These are phyloP conservation scores for Lasioglossum vierecki DNA, from an alignment of 2,888 invertebrate genomes.

Conservation along the genomic window DNA sequence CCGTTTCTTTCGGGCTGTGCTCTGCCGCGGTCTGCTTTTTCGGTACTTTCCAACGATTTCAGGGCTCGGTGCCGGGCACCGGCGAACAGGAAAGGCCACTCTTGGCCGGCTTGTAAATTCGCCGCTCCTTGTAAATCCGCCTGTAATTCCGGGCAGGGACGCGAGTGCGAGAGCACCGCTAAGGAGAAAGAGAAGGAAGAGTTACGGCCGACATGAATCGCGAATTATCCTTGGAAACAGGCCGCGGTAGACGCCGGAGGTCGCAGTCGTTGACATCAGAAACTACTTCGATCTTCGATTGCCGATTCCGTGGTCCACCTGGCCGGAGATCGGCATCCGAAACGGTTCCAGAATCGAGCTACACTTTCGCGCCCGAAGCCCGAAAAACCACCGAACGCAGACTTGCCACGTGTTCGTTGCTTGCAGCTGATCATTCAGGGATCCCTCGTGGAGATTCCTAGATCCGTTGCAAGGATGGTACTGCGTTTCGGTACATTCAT, in stretches of 20 bases:
- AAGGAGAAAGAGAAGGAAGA: conserved; percentile 72
- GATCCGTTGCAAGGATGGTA: neutral
- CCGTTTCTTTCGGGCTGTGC: conserved; percentile 58
- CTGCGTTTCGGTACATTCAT: no score
- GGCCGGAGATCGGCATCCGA: conserved; percentile 55
- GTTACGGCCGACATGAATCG: conserved; percentile 82
- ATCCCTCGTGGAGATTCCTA: neutral
- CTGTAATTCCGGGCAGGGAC: conserved; percentile 79
- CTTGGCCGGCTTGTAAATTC: conserved; percentile 81
- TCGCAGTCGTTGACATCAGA: conserved; percentile 80
- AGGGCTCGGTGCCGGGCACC: conserved; percentile 66
- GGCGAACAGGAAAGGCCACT: conserved; percentile 82
- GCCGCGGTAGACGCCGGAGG: conserved; percentile 73
- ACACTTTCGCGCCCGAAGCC: conserved; percentile 27
- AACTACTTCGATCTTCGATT: conserved; percentile 81
- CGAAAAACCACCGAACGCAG: conserved; percentile 20
- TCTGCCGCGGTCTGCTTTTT: conserved; percentile 70
- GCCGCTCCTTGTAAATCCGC: conserved; percentile 80
- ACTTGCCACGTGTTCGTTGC: neutral
- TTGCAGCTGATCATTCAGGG: neutral
- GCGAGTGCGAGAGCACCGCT: conserved; percentile 73
- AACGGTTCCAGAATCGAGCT: conserved; percentile 42
- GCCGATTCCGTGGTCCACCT: conserved; percentile 61
- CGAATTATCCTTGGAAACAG: conserved; percentile 80
- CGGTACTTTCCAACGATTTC: conserved; percentile 74